phyloP scores from a whole-genome alignment of 1,140 invertebrate genomes.

The Diploscapter pachys region DNA sequence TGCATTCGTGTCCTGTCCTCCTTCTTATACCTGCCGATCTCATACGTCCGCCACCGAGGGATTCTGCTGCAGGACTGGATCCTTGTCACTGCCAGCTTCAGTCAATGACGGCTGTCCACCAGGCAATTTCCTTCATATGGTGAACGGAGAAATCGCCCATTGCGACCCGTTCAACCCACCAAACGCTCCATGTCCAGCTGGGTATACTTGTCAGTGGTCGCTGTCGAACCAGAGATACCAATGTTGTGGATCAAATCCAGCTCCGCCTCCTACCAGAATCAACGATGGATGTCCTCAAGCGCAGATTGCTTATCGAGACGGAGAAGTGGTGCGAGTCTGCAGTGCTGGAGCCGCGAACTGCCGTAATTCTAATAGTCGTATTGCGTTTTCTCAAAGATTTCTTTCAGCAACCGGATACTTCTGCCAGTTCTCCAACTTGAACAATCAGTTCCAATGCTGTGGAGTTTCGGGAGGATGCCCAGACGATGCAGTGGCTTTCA shows the following conservation, averaged over 20 bases:
- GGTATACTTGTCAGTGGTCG: conserved; percentile 39
- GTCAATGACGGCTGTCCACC: conserved; percentile 34
- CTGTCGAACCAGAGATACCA: conserved; percentile 35
- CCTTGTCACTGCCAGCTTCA: conserved; percentile 15
- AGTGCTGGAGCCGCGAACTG: conserved; percentile 34
- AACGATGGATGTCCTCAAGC: conserved; percentile 33
- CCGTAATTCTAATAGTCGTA: background rate
- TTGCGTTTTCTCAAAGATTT: no score
- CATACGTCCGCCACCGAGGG: conserved; percentile 25
- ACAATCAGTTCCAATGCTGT: conserved; percentile 42
- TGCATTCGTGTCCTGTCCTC: conserved; percentile 32
- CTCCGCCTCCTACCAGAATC: conserved; percentile 18
- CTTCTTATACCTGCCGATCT: conserved; percentile 29
- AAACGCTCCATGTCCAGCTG: conserved; percentile 37
- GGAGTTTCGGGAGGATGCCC: conserved; percentile 39
- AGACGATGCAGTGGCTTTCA: conserved; percentile 31
- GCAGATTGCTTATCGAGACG: conserved; percentile 35
- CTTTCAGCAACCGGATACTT: conserved; percentile 28
- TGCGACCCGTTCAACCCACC: conserved; percentile 41
- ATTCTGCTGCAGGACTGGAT: conserved; percentile 32
- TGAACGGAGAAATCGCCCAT: conserved; percentile 37
- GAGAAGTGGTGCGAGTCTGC: conserved; percentile 28
- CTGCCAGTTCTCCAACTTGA: conserved; percentile 33
- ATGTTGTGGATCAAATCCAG: conserved; percentile 37
- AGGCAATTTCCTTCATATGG: conserved; percentile 32